These are phyloP conservation scores for Parelbella ahira DNA, from an alignment of 2,888 invertebrate species.

Conservation along the genomic window DNA sequence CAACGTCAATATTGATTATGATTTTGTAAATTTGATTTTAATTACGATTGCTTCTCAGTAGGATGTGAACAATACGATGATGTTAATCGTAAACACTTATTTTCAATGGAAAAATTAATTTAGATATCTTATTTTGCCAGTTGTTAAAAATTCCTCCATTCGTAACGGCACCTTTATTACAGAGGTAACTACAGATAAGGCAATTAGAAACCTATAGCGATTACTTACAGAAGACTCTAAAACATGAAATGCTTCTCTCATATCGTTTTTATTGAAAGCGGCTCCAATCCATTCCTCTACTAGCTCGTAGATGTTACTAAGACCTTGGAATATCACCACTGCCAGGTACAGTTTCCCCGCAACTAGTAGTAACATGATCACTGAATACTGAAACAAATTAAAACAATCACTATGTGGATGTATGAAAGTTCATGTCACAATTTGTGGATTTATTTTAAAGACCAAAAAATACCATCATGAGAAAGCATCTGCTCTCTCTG, in stretches of 20 bases:
- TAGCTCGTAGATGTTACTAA: slow-evolving; percentile 31
- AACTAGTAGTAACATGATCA: slow-evolving; percentile 49
- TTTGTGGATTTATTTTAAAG: too few species aligned
- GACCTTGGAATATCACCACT: slow-evolving; percentile 43
- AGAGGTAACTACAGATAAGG: too few species aligned
- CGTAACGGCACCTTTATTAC: too few species aligned
- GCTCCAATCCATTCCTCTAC: slow-evolving; percentile 45
- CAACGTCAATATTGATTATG: background rate
- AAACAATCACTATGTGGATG: too few species aligned
- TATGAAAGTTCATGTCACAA: too few species aligned
- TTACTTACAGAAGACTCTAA: slow-evolving; percentile 51
- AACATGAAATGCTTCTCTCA: slow-evolving; percentile 37
- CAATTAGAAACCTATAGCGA: too few species aligned
- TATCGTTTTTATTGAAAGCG: slow-evolving; percentile 38
- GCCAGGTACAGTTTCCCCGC: slow-evolving; percentile 49
- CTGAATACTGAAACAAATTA: slow-evolving; percentile 53
- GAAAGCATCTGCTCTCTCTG: slow-evolving; percentile 89
- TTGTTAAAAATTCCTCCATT: too few species aligned
- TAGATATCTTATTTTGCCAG: too few species aligned
- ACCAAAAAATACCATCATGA: slow-evolving; percentile 78
- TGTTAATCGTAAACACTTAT: too few species aligned
- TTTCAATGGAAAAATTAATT: too few species aligned
- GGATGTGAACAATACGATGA: too few species aligned
- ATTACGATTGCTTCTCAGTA: too few species aligned
- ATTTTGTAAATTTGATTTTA: background rate